These are phyloP conservation scores for Megalurothrips usitatus DNA, from an alignment of 2,888 invertebrate genomes.

Conservation along the genomic window DNA sequence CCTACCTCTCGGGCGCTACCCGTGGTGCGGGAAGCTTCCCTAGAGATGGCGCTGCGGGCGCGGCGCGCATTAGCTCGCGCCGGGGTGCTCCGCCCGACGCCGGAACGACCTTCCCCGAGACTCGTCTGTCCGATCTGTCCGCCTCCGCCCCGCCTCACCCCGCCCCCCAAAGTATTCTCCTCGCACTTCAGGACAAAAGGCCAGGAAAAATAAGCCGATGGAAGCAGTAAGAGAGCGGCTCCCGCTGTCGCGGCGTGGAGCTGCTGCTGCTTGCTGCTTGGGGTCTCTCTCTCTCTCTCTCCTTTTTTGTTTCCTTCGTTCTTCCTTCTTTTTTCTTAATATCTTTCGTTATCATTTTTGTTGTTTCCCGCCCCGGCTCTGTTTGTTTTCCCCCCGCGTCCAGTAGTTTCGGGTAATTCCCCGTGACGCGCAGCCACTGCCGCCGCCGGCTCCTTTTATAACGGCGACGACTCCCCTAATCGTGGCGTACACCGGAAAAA, in stretches of 20 bases:
- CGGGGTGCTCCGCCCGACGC: too few species aligned
- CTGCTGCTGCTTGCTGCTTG: background rate
- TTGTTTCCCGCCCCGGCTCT: background rate
- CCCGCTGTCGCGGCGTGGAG: background rate
- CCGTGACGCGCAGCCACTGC: slow-evolving; percentile 14
- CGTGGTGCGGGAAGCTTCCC: too few species aligned
- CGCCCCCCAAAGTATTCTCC: slow-evolving; percentile 4
- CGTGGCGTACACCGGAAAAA: too few species aligned
- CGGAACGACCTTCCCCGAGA: too few species aligned
- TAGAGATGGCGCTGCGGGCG: background rate
- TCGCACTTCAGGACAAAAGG: slow-evolving; percentile 13
- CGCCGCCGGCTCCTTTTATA: background rate
- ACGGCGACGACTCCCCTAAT: background rate
- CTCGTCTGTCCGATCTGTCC: slow-evolving; percentile 17
- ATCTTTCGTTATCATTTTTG: background rate
- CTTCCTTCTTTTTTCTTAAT: background rate
- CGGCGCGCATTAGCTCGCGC: background rate
- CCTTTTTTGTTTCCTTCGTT: background rate
- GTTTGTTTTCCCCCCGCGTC: background rate
- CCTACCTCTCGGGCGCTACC: too few species aligned
- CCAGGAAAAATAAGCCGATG: slow-evolving; percentile 22
- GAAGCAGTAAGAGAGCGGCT: slow-evolving; percentile 2
- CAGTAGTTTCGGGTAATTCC: slow-evolving; percentile 13
- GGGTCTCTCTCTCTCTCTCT: background rate
- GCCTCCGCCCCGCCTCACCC: background rate